phyloP scores from a whole-genome alignment of 37 sponge, comb jelly and placozoan species.

The Diacarnus erythraeanus region DNA sequence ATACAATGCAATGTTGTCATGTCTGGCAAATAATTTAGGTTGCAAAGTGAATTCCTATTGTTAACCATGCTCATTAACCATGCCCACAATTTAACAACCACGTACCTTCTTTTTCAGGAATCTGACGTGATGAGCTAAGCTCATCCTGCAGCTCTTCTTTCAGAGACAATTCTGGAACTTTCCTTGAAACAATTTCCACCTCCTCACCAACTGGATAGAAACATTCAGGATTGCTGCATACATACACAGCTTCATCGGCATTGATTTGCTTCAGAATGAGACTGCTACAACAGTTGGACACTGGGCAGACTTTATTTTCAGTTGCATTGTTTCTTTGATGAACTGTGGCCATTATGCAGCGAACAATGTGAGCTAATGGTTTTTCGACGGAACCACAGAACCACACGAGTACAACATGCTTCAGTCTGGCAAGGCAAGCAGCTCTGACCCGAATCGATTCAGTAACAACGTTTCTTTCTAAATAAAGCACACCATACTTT shows the following conservation, averaged over 20 bases:
- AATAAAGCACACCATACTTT: conserved; percentile 7
- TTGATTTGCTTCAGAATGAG: conserved; percentile 52
- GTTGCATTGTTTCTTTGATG: background rate
- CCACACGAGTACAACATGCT: background rate
- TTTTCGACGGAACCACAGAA: background rate
- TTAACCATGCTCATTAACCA: too few relatives aligned
- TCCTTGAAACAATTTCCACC: background rate
- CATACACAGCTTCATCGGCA: conserved; percentile 45
- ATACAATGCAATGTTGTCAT: too few relatives aligned
- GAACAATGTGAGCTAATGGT: background rate
- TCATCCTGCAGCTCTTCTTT: background rate
- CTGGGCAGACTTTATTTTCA: conserved; percentile 24
- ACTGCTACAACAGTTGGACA: conserved; percentile 16
- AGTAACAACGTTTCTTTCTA: background rate
- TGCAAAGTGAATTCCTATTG: too few relatives aligned
- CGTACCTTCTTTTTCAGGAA: too few relatives aligned
- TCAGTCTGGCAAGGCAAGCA: background rate
- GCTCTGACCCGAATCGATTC: background rate
- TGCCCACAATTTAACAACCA: too few relatives aligned
- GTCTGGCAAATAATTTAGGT: too few relatives aligned
- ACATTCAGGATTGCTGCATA: conserved; percentile 38
- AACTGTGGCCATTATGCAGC: background rate
- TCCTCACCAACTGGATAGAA: conserved; percentile 39
- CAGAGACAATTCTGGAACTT: background rate
- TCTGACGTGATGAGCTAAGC: too few relatives aligned